Percentiles rank a stretch among this genome's conserved stretches.
Conservation (phyloP, 1,140 invertebrate species). For the Samia ricini region DNA sequence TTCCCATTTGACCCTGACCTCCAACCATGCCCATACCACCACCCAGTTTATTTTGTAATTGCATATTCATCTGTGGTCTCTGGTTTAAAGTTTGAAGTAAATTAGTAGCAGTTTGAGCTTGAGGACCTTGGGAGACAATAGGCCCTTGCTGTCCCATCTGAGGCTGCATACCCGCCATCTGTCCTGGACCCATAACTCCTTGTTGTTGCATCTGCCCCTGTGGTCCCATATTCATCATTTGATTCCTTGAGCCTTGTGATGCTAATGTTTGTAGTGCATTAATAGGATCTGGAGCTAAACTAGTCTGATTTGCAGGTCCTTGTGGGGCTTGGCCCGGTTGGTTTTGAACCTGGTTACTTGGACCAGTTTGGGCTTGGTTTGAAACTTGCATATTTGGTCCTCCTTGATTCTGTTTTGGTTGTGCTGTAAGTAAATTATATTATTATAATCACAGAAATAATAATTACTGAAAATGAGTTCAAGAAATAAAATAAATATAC, state of each 20-base stretch:
- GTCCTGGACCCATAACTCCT: constrained; percentile 72
- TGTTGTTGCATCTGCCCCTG: constrained; percentile 81
- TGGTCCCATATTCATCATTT: constrained; percentile 74
- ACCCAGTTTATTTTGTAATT: constrained; percentile 55
- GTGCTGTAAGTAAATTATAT: constrained; percentile 37
- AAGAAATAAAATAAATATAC: too few relatives aligned
- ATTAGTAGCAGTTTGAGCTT: constrained; percentile 63
- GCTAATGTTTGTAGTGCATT: constrained; percentile 92
- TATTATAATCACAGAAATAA: constrained; percentile 2
- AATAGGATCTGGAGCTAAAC: constrained; percentile 87
- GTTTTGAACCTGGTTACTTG: constrained; percentile 45
- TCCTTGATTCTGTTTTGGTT: constrained; percentile 73
- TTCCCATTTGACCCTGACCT: constrained; percentile 63
- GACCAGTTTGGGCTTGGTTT: constrained; percentile 50
- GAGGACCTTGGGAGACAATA: constrained; percentile 57
- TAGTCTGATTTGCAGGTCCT: constrained; percentile 59
- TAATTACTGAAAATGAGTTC: too few relatives aligned
- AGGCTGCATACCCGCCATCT: constrained; percentile 64
- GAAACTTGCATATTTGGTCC: constrained; percentile 72
- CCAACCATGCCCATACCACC: constrained; percentile 59
- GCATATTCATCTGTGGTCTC: constrained; percentile 66
- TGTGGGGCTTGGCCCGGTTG: constrained; percentile 46
- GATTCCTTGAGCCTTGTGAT: constrained; percentile 80
- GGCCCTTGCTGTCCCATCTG: constrained; percentile 62
- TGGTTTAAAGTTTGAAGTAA: constrained; percentile 64